A percentile compares a stretch with the other conserved stretches of the same genome.
Conservation (phyloP, 2,888 invertebrate species). For the Lysandra bellargus region DNA sequence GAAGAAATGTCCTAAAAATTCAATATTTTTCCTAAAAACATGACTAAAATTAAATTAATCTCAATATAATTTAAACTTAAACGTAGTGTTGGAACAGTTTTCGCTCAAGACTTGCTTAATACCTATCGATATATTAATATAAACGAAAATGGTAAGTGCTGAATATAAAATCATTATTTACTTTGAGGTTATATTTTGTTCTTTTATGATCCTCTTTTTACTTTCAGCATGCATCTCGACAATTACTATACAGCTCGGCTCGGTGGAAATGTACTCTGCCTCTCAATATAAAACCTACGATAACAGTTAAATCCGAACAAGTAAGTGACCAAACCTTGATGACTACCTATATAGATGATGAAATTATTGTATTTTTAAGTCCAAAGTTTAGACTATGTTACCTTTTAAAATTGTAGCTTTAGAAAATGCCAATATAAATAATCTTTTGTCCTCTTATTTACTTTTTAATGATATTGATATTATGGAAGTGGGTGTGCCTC, state of each 20-base stretch:
- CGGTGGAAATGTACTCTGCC: slow-evolving; percentile 72
- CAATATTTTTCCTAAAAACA: background rate
- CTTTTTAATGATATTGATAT: too few relatives aligned
- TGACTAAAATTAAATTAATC: background rate
- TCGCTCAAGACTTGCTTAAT: background rate
- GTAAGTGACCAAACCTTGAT: slow-evolving; percentile 45
- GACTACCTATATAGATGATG: background rate
- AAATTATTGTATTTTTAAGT: background rate
- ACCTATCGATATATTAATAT: slow-evolving; percentile 12
- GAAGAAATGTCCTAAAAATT: background rate
- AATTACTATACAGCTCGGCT: slow-evolving; percentile 67
- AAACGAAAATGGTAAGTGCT: slow-evolving; percentile 31
- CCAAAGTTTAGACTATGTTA: background rate
- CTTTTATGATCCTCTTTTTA: slow-evolving; percentile 45
- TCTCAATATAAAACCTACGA: slow-evolving; percentile 60
- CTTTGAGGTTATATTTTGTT: slow-evolving; percentile 57
- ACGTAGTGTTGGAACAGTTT: background rate
- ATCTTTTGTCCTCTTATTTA: background rate
- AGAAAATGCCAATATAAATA: background rate
- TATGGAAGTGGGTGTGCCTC: background rate
- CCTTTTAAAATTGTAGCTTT: background rate
- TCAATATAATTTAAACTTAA: background rate
- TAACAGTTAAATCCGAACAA: slow-evolving; percentile 61
- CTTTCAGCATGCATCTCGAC: slow-evolving; percentile 74
- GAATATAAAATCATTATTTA: background rate